These are phyloP conservation scores for Endomychus coccineus DNA, from an alignment of 2,888 invertebrate species.

Conservation along the genomic window DNA sequence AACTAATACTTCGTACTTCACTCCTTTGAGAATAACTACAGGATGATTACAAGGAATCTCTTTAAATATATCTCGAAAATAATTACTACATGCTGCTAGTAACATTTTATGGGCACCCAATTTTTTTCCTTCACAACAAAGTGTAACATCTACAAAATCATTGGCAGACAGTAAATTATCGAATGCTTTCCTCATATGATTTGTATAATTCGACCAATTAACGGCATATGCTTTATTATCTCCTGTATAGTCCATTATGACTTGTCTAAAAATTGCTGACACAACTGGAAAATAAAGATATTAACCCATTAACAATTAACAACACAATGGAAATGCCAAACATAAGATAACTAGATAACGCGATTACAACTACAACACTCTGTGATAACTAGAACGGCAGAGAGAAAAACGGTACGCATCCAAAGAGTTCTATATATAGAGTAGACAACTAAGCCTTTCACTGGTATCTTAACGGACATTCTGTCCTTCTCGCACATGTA, in stretches of 20 bases:
- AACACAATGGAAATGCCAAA: too few relatives aligned
- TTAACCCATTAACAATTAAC: too few relatives aligned
- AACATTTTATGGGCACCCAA: slow-evolving; percentile 81
- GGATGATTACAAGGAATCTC: slow-evolving; percentile 64
- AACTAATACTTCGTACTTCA: slow-evolving; percentile 55
- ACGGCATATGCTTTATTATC: slow-evolving; percentile 64
- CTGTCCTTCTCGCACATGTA: too few relatives aligned
- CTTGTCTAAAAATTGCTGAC: too few relatives aligned
- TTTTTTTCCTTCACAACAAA: slow-evolving; percentile 77
- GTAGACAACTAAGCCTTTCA: too few relatives aligned
- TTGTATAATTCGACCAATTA: slow-evolving; percentile 80
- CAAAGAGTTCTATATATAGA: too few relatives aligned
- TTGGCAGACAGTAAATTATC: slow-evolving; percentile 62
- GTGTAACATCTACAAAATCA: slow-evolving; percentile 75
- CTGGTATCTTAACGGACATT: too few relatives aligned
- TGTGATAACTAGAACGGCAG: too few relatives aligned
- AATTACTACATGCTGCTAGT: slow-evolving; percentile 75
- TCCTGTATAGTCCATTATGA: slow-evolving; percentile 4
- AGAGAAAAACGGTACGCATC: too few relatives aligned
- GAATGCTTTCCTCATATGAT: slow-evolving; percentile 72
- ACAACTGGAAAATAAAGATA: too few relatives aligned
- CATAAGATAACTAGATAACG: too few relatives aligned
- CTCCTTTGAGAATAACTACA: slow-evolving; percentile 60
- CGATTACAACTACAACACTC: too few relatives aligned
- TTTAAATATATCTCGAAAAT: slow-evolving; percentile 52